Evolutionary conservation across 2,888 invertebrate genomes (phyloP).

Genomic region (Ellobium chinense): DNA sequence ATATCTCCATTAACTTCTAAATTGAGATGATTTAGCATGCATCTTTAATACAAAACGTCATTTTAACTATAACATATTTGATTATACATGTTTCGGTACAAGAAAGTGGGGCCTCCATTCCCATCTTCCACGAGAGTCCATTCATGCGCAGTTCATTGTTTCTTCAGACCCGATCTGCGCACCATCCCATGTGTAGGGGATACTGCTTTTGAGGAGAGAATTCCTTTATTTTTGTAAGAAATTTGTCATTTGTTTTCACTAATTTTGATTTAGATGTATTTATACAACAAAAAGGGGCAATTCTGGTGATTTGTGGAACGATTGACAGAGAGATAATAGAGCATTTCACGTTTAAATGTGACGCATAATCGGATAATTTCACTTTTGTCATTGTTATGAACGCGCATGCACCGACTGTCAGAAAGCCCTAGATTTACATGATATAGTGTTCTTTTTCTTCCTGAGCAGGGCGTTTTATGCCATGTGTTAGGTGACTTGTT

Average conservation of each 20-base stretch:
- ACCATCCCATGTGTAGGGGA: conserved; percentile 67
- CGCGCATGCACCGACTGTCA: not conserved
- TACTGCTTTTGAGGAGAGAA: conserved; percentile 9
- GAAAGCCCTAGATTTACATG: too few relatives aligned
- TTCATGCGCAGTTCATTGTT: conserved; percentile 52
- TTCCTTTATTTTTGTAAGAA: conserved; percentile 36
- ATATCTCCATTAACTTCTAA: too few relatives aligned
- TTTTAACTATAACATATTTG: too few relatives aligned
- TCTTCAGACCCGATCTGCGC: conserved; percentile 59
- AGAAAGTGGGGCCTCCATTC: conserved; percentile 53
- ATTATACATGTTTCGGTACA: conserved; percentile 5
- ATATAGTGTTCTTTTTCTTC: not conserved
- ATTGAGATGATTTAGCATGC: too few relatives aligned
- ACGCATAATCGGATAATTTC: not conserved
- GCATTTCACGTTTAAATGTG: not conserved
- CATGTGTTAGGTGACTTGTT: too few relatives aligned
- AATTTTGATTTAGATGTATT: too few relatives aligned
- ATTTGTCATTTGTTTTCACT: too few relatives aligned
- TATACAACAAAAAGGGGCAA: too few relatives aligned
- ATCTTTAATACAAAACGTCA: too few relatives aligned
- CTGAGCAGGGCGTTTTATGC: not conserved
- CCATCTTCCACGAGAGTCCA: conserved; percentile 53
- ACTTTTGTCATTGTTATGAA: conserved; percentile 4
- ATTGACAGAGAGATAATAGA: too few relatives aligned
- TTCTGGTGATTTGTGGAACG: too few relatives aligned